Evolutionary conservation across 2,888 invertebrate species (phyloP), one percentile per base, ranked within the genome.

Genomic region (Merodon equestris): DNA sequence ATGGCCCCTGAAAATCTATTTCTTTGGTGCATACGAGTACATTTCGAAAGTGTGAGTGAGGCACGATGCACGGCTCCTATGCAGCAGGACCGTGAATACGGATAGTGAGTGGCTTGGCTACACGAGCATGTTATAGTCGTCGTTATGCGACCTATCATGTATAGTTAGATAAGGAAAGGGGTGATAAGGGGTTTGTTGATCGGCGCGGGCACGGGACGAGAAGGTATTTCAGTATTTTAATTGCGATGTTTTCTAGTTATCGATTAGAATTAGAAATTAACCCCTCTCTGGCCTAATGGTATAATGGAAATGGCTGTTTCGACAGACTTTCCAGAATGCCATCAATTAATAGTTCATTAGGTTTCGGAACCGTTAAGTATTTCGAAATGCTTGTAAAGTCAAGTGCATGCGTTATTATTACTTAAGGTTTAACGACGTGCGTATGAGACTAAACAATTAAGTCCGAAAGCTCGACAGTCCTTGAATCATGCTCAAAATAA

Each of bases 1-100:
- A 82, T 83, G 82, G 82, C 76, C 82, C 82, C 74, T 73, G 71
- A 68, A 73, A 79, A 64, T 79, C 72, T 68, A 76, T 72, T 82
- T 66, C 77, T 61, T 73, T 70, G 64, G 79, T 79, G 79, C 79
- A 74, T 64, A 64, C 45, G n/a, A n/a, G n/a, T n/a, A n/a, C 47
- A 18, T 60, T 54, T 45, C 54, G 38, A 27, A 51, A 79, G 79
- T 79, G 60, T 79, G 74, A 74, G 79, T 74, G 79, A 77, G 53
- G 57, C 47, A 66, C 74, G 68, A 45, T 60, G 48, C 40, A 48
- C 17, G 38, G 13, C 27, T 27, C 27, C 27, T 27, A 27, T 27
- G 13, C 15, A 51, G 13, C 7, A 36, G 36, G 5, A 54, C 38
- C 54, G 13, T 34, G 13, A 27, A 3, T 40, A n/a, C 10, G 3